Evolutionary conservation across 2,797 vertebrate genomes (phyloP).

Genomic region (Aphelocoma californica): DNA sequence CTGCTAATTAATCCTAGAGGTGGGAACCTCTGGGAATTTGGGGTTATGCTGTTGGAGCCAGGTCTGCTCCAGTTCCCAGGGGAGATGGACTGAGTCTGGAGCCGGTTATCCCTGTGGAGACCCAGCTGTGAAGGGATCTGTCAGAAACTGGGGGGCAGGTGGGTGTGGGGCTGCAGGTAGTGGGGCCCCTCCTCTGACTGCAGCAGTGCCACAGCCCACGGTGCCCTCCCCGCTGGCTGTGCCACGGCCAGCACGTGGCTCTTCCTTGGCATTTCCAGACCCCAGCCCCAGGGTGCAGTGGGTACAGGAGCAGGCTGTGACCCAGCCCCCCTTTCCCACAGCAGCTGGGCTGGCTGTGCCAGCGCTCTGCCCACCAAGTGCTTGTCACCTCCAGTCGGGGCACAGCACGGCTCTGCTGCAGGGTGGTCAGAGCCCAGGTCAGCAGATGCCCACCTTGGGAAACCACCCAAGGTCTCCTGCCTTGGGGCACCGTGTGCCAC

Average conservation of each 20-base stretch:
- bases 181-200: background rate
- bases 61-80: background rate
- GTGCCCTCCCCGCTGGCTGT: background rate
- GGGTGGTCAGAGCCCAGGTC: background rate
- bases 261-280: background rate
- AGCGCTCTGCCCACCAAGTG: background rate
- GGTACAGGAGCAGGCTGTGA: background rate
- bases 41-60: background rate
- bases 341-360: background rate
- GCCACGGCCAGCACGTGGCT: accelerated
- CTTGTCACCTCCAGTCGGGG: accelerated
- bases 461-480: background rate
- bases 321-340: accelerated
- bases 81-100: background rate
- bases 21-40: background rate
- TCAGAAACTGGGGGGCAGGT: accelerated
- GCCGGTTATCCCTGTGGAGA: background rate
- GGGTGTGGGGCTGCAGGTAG: background rate
- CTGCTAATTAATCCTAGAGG: background rate
- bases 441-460: background rate
- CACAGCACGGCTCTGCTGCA: accelerated
- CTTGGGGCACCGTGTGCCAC: background rate
- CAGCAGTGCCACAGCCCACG: background rate
- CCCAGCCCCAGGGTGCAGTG: background rate
- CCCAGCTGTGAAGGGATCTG: background rate